Percentiles rank a stretch among this genome's conserved stretches.
Conservation (phyloP, 2,888 invertebrate genomes). For the Drosophila merina region DNA sequence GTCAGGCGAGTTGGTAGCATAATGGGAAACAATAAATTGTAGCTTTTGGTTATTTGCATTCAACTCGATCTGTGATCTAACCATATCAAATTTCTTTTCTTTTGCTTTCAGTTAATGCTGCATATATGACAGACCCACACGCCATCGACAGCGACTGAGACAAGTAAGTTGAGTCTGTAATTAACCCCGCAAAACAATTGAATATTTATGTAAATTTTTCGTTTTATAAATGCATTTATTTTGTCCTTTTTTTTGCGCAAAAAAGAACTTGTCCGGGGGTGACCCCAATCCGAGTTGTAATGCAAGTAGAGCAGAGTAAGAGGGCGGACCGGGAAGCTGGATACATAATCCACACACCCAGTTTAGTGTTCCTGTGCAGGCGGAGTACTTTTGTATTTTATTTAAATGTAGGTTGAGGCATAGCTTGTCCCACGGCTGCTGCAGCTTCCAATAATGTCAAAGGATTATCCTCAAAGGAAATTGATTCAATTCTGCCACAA, state of each 20-base stretch:
- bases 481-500: constrained; percentile 3
- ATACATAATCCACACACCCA: constrained; percentile 28
- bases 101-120: constrained; percentile 67
- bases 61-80: constrained; percentile 29
- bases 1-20: constrained; percentile 35
- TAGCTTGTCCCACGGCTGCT: not conserved
- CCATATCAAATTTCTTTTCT: constrained; percentile 19
- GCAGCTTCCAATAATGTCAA: constrained; percentile 52
- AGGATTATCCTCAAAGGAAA: constrained; percentile 39
- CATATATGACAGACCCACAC: constrained; percentile 65
- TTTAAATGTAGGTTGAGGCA: constrained; percentile 43
- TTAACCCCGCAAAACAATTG: constrained; percentile 22
- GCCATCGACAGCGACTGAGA: constrained; percentile 59
- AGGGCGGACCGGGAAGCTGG: constrained; percentile 6
- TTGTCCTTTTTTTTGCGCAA: not conserved
- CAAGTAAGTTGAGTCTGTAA: constrained; percentile 55
- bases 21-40: constrained; percentile 33
- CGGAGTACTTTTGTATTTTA: constrained; percentile 41
- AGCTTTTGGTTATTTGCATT: constrained; percentile 21
- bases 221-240: constrained; percentile 29
- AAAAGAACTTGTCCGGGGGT: constrained; percentile 44
- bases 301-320: constrained; percentile 49
- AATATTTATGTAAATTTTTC: constrained; percentile 71
- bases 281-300: constrained; percentile 54
- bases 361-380: constrained; percentile 47